phyloP scores from a whole-genome alignment of 2,797 vertebrate genomes.

The Myotis planiceps region DNA sequence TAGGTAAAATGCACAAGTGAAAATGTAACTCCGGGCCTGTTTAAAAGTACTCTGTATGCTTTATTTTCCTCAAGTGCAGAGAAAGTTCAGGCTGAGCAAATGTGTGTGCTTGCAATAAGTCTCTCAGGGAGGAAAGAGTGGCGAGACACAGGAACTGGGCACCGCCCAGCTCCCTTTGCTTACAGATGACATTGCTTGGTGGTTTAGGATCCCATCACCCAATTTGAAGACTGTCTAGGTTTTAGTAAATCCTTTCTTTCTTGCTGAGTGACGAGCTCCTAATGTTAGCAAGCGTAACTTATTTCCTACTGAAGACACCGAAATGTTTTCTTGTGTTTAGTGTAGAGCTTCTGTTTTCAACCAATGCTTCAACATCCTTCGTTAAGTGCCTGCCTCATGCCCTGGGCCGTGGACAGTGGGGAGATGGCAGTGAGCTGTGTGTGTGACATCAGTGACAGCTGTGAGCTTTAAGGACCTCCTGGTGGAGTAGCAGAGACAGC shows the following conservation, averaged over 20 bases:
- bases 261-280: not conserved
- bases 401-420: accelerated
- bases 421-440: not conserved
- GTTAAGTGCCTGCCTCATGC: not conserved
- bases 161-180: not conserved
- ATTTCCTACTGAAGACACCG: not conserved
- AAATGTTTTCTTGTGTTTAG: not conserved
- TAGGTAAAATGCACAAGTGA: conserved; percentile 32
- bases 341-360: not conserved
- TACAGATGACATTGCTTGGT: not conserved
- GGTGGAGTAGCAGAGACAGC: not conserved
- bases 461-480: not conserved
- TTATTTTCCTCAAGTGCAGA: conserved; percentile 26
- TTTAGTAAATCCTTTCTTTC: not conserved
- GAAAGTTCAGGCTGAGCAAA: conserved; percentile 20
- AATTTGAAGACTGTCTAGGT: not conserved
- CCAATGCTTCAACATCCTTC: not conserved
- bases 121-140: not conserved
- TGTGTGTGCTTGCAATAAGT: not conserved
- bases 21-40: not conserved
- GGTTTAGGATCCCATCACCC: not conserved
- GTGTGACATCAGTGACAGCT: not conserved
- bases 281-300: not conserved
- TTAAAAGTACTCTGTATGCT: conserved; percentile 3
- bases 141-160: not conserved